Evolutionary conservation across 1,140 invertebrate genomes (phyloP).

Genomic region (Drosophila ogumai): DNA sequence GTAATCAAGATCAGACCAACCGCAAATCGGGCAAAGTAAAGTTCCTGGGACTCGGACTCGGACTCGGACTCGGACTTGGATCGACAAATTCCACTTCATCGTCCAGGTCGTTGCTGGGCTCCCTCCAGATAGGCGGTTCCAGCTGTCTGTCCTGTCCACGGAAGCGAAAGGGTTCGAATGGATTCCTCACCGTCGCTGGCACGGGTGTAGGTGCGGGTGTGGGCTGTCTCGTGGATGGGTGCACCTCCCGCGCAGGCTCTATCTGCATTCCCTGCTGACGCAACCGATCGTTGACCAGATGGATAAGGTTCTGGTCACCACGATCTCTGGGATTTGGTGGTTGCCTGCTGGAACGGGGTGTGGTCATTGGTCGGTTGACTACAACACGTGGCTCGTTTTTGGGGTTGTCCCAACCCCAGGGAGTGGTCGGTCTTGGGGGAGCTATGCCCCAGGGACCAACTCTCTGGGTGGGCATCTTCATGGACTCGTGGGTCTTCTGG

Average conservation of each 20-base stretch:
- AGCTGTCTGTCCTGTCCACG: constrained; percentile 18
- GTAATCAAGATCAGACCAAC: constrained; percentile 24
- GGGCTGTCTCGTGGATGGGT: background rate
- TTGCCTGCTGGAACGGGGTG: background rate
- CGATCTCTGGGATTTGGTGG: background rate
- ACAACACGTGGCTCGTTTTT: constrained; percentile 8
- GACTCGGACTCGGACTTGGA: background rate
- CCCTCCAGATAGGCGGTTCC: constrained; percentile 12
- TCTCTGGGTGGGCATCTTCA: constrained; percentile 17
- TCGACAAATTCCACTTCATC: background rate
- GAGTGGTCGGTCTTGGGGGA: background rate
- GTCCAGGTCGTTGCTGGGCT: constrained; percentile 25
- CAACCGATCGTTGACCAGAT: constrained; percentile 55
- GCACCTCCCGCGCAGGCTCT: constrained; percentile 30
- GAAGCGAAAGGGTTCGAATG: constrained; percentile 28
- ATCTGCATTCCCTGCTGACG: constrained; percentile 64
- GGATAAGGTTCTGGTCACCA: constrained; percentile 16
- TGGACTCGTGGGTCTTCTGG: constrained; percentile 29
- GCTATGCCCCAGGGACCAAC: constrained; percentile 34
- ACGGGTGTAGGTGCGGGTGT: background rate
- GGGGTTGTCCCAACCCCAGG: constrained; percentile 13
- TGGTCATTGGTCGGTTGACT: constrained; percentile 13
- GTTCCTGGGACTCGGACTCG: background rate
- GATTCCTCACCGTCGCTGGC: constrained; percentile 12
- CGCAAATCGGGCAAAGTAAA: background rate